Conservation (phyloP, 2,113 vertebrate genomes). For the Ramphastos sulfuratus region DNA sequence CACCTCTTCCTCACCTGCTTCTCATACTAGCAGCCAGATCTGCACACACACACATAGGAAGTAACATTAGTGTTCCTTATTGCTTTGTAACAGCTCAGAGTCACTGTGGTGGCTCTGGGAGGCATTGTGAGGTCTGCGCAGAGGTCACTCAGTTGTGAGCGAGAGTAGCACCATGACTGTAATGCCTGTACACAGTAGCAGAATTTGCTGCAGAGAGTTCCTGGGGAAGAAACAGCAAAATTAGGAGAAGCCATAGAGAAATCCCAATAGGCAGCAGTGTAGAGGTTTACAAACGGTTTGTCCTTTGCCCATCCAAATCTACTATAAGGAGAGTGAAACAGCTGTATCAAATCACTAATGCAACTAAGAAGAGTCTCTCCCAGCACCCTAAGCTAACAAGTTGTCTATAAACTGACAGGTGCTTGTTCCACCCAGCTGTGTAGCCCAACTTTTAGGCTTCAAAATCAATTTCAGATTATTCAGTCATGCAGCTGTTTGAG, state of each 20-base stretch:
- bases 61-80: slow-evolving; percentile 65
- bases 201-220: slow-evolving; percentile 87
- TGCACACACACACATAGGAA: slow-evolving; percentile 13
- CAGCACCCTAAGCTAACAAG: neutral
- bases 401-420: neutral
- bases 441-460: neutral
- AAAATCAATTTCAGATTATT: neutral
- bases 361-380: neutral
- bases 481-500: neutral
- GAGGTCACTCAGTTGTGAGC: slow-evolving; percentile 77
- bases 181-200: slow-evolving; percentile 88
- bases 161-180: slow-evolving; percentile 91
- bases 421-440: neutral
- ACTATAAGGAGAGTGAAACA: neutral
- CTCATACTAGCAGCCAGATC: slow-evolving; percentile 57
- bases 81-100: slow-evolving; percentile 65
- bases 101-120: slow-evolving; percentile 46
- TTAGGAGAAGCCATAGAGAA: neutral
- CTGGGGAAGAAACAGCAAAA: slow-evolving; percentile 70
- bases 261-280: neutral
- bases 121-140: slow-evolving; percentile 18
- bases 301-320: neutral
- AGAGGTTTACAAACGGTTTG: neutral
- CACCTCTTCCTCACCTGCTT: slow-evolving; percentile 53
- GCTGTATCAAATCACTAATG: neutral